Conservation (phyloP, 1,140 invertebrate genomes). For the Euglossa dilemma region DNA sequence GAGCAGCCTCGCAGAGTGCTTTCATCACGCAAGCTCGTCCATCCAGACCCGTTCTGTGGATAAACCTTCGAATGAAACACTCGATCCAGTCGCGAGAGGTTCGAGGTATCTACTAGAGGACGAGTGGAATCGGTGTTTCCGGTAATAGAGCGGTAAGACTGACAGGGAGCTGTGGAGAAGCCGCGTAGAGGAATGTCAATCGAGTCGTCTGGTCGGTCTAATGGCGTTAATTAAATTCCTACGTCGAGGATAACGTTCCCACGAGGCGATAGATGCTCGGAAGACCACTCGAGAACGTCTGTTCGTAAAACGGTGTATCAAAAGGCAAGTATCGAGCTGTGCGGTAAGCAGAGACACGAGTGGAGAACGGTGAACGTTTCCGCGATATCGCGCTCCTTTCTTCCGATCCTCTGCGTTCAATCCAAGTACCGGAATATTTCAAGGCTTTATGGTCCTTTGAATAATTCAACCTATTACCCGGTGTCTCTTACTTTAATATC, state of each 20-base stretch:
- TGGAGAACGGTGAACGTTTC: too few species aligned
- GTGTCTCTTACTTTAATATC: slow-evolving; percentile 3
- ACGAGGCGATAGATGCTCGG: not conserved
- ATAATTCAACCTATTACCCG: not conserved
- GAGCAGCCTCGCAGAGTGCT: slow-evolving; percentile 87
- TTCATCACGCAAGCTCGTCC: slow-evolving; percentile 87
- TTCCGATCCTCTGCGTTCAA: too few species aligned
- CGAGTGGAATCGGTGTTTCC: not conserved
- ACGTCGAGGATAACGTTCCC: not conserved
- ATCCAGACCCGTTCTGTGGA: slow-evolving; percentile 86
- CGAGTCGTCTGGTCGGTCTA: not conserved
- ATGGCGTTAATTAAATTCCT: slow-evolving; percentile 22
- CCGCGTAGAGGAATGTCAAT: slow-evolving; percentile 3
- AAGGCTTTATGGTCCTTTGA: not conserved
- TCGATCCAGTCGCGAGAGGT: not conserved
- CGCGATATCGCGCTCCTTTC: too few species aligned
- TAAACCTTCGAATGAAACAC: slow-evolving; percentile 74
- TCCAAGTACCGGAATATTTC: too few species aligned
- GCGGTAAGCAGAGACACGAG: not conserved
- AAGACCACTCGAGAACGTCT: not conserved
- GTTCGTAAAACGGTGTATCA: not conserved
- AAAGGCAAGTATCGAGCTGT: too few species aligned
- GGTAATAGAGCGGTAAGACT: slow-evolving; percentile 7
- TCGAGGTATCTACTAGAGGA: not conserved
- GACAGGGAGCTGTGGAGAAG: not conserved